Percentiles rank a stretch among this genome's conserved stretches.
Evolutionary conservation across 2,113 vertebrate genomes (phyloP).

Genomic region (Dicrurus megarhynchus): DNA sequence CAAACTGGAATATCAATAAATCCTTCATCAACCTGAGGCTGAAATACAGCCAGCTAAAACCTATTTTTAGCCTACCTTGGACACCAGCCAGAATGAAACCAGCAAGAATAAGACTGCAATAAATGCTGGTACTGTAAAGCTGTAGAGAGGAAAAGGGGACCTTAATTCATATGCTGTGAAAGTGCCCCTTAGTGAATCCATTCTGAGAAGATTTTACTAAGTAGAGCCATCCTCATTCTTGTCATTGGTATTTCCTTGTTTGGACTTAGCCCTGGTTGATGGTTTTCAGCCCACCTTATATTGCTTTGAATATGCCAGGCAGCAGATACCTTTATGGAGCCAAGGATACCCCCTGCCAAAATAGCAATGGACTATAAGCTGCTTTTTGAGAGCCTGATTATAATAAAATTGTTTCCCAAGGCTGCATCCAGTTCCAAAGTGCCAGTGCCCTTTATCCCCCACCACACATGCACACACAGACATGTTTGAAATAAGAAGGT

Average conservation of each 20-base stretch:
- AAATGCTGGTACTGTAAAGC: conserved; percentile 37
- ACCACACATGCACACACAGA: not conserved
- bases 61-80: conserved; percentile 56
- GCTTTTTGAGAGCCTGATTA: not conserved
- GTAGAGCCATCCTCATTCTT: not conserved
- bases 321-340: not conserved
- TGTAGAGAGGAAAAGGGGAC: not conserved
- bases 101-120: conserved; percentile 75
- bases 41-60: conserved; percentile 45
- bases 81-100: conserved; percentile 76
- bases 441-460: not conserved
- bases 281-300: not conserved
- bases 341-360: not conserved
- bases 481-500: not conserved
- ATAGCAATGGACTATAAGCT: not conserved
- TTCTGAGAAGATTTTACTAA: not conserved
- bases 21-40: conserved; percentile 58
- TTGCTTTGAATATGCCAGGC: not conserved
- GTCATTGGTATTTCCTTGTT: not conserved
- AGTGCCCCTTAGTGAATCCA: not conserved
- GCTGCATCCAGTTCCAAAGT: not conserved
- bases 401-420: not conserved
- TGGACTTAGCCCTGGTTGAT: not conserved
- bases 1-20: conserved; percentile 71
- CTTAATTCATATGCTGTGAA: conserved; percentile 17